Base-by-base conservation (phyloP, 1,140 invertebrate genomes). In the Centruroides sculpturatus region DNA sequence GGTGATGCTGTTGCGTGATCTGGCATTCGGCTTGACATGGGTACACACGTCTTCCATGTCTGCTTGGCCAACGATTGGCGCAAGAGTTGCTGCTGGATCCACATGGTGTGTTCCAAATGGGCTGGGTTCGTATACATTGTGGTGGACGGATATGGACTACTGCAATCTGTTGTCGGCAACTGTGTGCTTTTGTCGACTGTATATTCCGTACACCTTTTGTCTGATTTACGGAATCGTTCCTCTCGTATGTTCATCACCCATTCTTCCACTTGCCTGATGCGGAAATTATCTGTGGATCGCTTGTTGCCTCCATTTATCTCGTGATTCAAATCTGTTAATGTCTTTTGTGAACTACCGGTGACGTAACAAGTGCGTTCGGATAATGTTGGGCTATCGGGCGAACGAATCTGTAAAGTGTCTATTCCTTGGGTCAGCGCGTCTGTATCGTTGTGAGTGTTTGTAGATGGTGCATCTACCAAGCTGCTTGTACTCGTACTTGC, bases 61-160 rank as follows among this genome's bases (percentile, higher is more conserved):
- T 77, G 74, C 55, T 76, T 54, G 9, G 61, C 56, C 57, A 71
- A 52, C 4, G 80, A 77, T 67, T 82, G 79, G 49, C 80, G 79
- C 66, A 86, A 84, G 10, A 85, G 69, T 69, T 85, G 80, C 65
- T 86, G 84, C 65, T 86, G 84, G 4, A 85, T 73, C 62, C 82
- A 73, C 70, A 86, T 86, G 8, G 84, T 86, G 68, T 85, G 82
- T 64, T 85, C 79, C 12, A 86, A 71, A 69, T 86, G 85, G 4
- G 81, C 83, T 35, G 80, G 78, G 66, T 85, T 85, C 6, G 84
- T 86, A 71, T 85, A 86, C 83, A 85, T 85, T 0, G 80, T 81
- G 23, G 80, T 76, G 1, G 75, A 73, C 12, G 68, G 66, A 49
- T 66, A 62, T 54, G 69, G 66, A 41, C 41, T 41, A 8, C 41